Conservation (phyloP, 2,113 vertebrate species). For the Alexandromys fortis region DNA sequence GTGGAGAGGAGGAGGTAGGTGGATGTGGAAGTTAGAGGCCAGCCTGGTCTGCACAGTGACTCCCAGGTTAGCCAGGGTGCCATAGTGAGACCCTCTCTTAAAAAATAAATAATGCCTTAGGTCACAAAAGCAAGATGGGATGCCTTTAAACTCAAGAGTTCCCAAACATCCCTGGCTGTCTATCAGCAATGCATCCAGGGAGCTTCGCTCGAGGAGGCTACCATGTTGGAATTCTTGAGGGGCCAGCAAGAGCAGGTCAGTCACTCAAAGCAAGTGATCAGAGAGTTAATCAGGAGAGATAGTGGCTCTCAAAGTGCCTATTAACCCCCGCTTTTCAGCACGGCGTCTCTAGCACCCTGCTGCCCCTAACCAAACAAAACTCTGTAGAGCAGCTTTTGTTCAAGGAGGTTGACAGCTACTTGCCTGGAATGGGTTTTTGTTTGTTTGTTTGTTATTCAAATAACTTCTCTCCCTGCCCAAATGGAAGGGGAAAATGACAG, state of each 20-base stretch:
- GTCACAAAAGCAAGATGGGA: conserved; percentile 9
- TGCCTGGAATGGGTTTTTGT: conserved; percentile 58
- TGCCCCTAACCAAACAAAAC: conserved; percentile 66
- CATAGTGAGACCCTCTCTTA: neutral
- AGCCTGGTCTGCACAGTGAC: neutral
- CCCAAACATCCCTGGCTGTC: neutral
- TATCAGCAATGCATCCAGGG: neutral
- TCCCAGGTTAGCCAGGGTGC: neutral
- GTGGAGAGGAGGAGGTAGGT: neutral
- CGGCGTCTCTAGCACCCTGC: conserved; percentile 34
- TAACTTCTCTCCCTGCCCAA: conserved; percentile 67
- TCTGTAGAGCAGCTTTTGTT: conserved; percentile 66
- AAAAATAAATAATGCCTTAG: neutral
- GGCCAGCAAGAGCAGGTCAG: neutral
- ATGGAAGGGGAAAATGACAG: conserved; percentile 80
- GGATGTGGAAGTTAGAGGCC: neutral
- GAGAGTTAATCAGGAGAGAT: conserved; percentile 65
- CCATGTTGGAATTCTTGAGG: neutral
- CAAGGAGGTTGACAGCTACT: conserved; percentile 69
- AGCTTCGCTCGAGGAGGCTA: neutral
- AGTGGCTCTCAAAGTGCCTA: conserved; percentile 49
- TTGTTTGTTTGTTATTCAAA: conserved; percentile 80
- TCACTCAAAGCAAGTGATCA: conserved; percentile 48
- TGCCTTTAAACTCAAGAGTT: neutral
- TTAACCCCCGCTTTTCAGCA: conserved; percentile 60